These are phyloP conservation scores for Malacoraja senta DNA, from an alignment of 2,797 vertebrate genomes.

Conservation along the genomic window DNA sequence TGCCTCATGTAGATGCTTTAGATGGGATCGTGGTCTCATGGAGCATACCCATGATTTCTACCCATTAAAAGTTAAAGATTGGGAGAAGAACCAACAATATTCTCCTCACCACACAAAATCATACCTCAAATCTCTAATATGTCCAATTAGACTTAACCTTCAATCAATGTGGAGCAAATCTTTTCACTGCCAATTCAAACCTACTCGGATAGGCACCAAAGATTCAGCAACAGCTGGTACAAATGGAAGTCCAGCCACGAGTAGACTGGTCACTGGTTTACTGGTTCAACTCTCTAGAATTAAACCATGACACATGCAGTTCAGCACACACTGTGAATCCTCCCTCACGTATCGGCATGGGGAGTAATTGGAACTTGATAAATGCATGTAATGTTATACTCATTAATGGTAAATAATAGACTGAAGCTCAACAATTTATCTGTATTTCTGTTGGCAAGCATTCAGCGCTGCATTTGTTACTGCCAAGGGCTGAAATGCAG, in stretches of 20 bases:
- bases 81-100: background rate
- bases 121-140: background rate
- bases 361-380: background rate
- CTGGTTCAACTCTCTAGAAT: background rate
- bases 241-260: background rate
- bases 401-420: slow-evolving; percentile 1
- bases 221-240: background rate
- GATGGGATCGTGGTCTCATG: too few relatives aligned
- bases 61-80: background rate
- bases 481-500: background rate
- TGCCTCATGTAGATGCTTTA: too few relatives aligned
- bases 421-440: background rate
- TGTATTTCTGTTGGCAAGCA: background rate
- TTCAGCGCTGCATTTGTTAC: background rate
- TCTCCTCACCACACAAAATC: background rate
- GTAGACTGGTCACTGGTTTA: background rate
- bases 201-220: background rate
- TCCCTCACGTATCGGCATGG: background rate
- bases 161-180: background rate
- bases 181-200: background rate
- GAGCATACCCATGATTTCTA: background rate
- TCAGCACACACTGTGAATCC: background rate
- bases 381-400: background rate
- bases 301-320: background rate
- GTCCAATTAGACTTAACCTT: background rate